Conservation (phyloP, 2,888 invertebrate species). For the Marronus borbonicus region DNA sequence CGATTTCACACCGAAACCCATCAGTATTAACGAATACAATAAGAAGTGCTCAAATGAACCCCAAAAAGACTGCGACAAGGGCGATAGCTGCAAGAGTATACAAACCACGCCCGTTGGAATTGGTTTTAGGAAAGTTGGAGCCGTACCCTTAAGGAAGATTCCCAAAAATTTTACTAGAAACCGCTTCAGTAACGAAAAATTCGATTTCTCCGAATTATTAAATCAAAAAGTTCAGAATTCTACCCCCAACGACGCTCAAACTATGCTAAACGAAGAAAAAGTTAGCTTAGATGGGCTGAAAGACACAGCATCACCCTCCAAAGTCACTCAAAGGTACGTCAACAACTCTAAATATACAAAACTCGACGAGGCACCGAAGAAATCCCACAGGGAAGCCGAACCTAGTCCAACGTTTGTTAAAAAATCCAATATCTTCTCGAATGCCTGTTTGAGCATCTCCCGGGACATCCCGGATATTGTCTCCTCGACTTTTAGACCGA, state of each 20-base stretch:
- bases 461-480: constrained; percentile 61
- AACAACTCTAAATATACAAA: constrained; percentile 49
- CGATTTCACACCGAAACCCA: constrained; percentile 34
- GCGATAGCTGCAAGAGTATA: constrained; percentile 52
- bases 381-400: constrained; percentile 30
- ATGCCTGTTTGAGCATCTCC: constrained; percentile 8
- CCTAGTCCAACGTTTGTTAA: constrained; percentile 29
- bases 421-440: constrained; percentile 31
- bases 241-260: constrained; percentile 42
- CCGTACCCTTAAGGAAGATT: constrained; percentile 64
- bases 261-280: constrained; percentile 7
- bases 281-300: constrained; percentile 55
- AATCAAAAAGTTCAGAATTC: constrained; percentile 41
- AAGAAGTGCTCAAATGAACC: constrained; percentile 41
- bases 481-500: constrained; percentile 58
- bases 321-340: constrained; percentile 65
- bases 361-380: constrained; percentile 39
- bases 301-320: constrained; percentile 58
- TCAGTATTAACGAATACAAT: constrained; percentile 48
- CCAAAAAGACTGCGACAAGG: constrained; percentile 37
- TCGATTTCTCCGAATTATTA: constrained; percentile 52
- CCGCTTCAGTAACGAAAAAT: constrained; percentile 62
- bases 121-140: constrained; percentile 29
- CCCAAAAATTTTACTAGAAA: constrained; percentile 69
- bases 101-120: constrained; percentile 11